Base-by-base conservation (phyloP, 2,888 invertebrate genomes). In the Phyllotreta striolata region DNA sequence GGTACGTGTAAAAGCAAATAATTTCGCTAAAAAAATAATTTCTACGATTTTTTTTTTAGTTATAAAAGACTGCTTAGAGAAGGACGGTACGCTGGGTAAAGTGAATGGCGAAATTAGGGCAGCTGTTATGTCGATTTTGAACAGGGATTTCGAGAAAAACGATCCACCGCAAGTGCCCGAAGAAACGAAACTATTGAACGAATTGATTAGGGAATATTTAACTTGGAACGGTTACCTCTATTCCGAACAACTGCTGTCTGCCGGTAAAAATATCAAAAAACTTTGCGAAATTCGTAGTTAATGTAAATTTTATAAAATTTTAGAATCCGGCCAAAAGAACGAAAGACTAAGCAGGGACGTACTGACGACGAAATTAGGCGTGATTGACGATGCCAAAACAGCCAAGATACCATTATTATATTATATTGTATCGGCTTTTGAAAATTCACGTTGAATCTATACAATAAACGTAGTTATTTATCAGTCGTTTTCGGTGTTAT, bases 151-250 rank as follows among this genome's bases (percentile, higher is more conserved):
- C 4, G 69, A 72, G n/a, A 64, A 69, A 3, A 66, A 67, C 3
- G 75, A 75, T 37, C 73, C 74, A 4, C 78, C 78, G 2, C 74
- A 78, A 63, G 73, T 81, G 37, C 81, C 81, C 1, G 78, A 80
- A 46, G 81, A 82, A 70, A 82, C 81, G 1, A 66, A 85, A 40
- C 78, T 90, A 0, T 81, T 89, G 46, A 90, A 90, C 72, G 88
- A 89, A 74, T 80, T 90, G 0, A 83, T 90, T 4, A 80, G 87
- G 63, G 90, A 90, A 75, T 90, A 90, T 74, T 78, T 90, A 3
- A 84, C 86, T 69, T 90, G 90, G 90, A 89, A 89, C 71, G 90
- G 89, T 0, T 90, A 89, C 71, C 81, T 88, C 34, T 89, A 89
- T 70, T 86, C 88, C 0, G 81, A 81, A 62, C 80, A 82, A 74